Evolutionary conservation across 2,113 vertebrate species (phyloP), one percentile per base, ranked within the genome.

Genomic region (Platysternon megacephalum): DNA sequence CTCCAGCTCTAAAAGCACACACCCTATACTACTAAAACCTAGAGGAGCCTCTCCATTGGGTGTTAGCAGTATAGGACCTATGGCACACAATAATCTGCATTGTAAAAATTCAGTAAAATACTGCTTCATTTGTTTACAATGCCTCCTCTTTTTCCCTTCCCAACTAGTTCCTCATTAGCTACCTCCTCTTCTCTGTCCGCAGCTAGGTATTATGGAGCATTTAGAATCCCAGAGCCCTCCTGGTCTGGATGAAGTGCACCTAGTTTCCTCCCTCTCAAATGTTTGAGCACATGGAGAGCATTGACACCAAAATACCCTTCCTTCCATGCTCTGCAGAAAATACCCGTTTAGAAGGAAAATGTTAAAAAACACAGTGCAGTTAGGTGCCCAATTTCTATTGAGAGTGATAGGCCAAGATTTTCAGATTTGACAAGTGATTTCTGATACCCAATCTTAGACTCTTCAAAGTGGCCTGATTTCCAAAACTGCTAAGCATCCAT

Each of bases 31-130:
- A 42, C 53, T 46, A 88, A 51, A 82, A 96, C 87, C 80, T 79
- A 85, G 82, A 91, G 32, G 86, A 82, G 4, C 88, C 97, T 91
- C 84, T n/a, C 85, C 52, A 56, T 48, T 46, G n/a, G 49, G 49
- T 86, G 52, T 88, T 92, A 89, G 48, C 46, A 78, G 82, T 91
- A 42, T 2, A 86, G 49, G 35, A 96, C 74, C 82, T 11, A 0
- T 91, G 14, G 16, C n/a, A 39, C 2, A 1, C 78, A 74, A 74
- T 95, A 92, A 96, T 82, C 1, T 7, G 84, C 88, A 48, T 86
- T 90, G 68, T 86, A 90, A 86, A 72, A 89, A 88, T 81, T 74
- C 0, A 19, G 83, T 95, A 88, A 93, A 92, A 89, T 83, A 65
- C 81, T 83, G 4, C 82, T 91, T 72, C n/a, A 85, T n/a, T 9